These are phyloP conservation scores for Eira barbara DNA, from an alignment of 2,113 vertebrate species.

Conservation along the genomic window DNA sequence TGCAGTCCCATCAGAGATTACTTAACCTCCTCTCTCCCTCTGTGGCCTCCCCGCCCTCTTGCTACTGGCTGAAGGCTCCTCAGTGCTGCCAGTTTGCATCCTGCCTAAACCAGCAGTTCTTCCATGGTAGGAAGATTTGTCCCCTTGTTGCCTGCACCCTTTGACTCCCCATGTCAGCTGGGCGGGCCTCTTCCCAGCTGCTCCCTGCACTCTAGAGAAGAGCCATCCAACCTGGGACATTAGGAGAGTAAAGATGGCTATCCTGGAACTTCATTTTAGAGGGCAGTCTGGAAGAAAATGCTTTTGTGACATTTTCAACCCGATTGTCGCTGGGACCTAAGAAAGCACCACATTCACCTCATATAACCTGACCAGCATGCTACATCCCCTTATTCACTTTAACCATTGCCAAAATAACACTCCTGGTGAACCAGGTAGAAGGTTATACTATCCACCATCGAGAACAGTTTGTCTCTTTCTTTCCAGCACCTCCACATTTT, in stretches of 20 bases:
- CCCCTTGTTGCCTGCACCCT: rapidly evolving
- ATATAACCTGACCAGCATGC: neutral
- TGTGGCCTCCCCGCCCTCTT: neutral
- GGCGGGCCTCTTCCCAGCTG: neutral
- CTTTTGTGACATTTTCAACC: neutral
- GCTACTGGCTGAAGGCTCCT: neutral
- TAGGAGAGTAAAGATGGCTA: neutral
- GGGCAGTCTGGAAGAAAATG: neutral
- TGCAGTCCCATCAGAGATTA: rapidly evolving
- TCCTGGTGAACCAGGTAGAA: neutral
- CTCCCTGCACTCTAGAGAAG: neutral
- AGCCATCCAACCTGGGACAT: neutral
- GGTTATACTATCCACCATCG: neutral
- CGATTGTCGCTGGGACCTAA: neutral
- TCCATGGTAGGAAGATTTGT: no score
- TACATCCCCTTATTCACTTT: neutral
- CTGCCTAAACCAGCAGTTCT: neutral
- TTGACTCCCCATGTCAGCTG: neutral
- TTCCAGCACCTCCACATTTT: neutral
- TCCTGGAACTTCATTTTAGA: neutral
- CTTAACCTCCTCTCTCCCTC: neutral
- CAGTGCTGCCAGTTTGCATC: neutral
- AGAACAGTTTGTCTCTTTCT: neutral
- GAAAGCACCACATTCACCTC: neutral
- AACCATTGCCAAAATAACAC: neutral